A percentile compares a stretch with the other conserved stretches of the same genome.
Evolutionary conservation across 2,888 invertebrate genomes (phyloP).

Genomic region (Rotaria magnacalcarata): DNA sequence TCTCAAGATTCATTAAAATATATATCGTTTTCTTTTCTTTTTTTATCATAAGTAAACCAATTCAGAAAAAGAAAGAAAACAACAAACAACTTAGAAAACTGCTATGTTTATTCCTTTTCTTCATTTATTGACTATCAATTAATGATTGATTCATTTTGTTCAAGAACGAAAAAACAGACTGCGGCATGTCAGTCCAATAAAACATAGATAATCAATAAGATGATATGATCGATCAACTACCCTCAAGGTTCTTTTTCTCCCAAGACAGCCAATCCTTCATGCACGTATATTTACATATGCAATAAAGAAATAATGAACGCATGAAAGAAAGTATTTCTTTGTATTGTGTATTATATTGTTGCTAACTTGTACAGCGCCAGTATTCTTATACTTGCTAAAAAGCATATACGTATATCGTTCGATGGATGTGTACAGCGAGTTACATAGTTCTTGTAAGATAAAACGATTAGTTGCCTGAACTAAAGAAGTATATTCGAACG

Average conservation of each 20-base stretch:
- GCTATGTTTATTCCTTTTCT: neutral
- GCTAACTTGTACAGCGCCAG: neutral
- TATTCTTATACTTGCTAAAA: neutral
- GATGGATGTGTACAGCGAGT: neutral
- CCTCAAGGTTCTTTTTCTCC: neutral
- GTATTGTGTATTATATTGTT: neutral
- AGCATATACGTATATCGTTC: neutral
- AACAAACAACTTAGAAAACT: neutral
- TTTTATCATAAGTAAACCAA: too few species aligned
- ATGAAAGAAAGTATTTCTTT: neutral
- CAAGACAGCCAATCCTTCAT: conserved; percentile 15
- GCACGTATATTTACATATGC: neutral
- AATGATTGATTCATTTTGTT: neutral
- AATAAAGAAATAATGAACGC: neutral
- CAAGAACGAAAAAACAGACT: neutral
- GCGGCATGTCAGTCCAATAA: neutral
- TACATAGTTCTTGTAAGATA: neutral
- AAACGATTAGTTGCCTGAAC: neutral
- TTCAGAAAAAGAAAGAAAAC: too few species aligned
- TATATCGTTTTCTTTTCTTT: too few species aligned
- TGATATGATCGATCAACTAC: neutral
- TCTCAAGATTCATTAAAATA: neutral
- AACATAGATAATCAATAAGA: neutral
- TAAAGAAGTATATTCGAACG: neutral
- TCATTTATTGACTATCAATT: neutral